Evolutionary conservation across 2,113 vertebrate genomes (phyloP), one percentile per base, ranked within the genome.

Genomic region (Rhombomys opimus): DNA sequence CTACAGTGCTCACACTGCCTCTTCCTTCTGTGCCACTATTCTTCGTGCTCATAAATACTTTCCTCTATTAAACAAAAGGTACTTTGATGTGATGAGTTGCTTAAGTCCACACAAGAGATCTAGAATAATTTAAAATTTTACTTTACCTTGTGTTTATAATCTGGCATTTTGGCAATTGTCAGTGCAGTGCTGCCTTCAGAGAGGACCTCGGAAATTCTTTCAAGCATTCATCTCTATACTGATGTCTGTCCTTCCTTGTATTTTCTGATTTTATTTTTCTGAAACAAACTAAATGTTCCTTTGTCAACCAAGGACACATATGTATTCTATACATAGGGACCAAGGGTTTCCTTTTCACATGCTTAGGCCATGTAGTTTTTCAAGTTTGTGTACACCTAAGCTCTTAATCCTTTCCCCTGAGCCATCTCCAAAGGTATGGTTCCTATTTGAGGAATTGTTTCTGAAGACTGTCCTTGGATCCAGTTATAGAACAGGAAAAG

Each of bases 341-440:
- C 72, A 93, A 85, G 92, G 91, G 52, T 94, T 94, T 96, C 94
- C 94, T 70, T 68, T 96, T 96, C 75, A 68, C 82, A n/a, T 65
- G 81, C 89, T 97, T 75, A 82, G 77, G 63, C 59, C 93, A 38
- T 91, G 89, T 87, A 97, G 6, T 96, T 94, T 94, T 97, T 96
- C 65, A 96, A 82, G 77, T 86, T 96, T 97, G 93, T 93, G 97
- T 97, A 97, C 97, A 97, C 94, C 98, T 97, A 97, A 98, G 96
- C 98, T 97, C 93, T 97, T 97, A 98, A 97, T 97, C 98, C 97
- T 97, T 97, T 96, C 89, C 96, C 96, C 89, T 95, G 97, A 98
- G 96, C 92, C 91, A 95, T 97, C 96, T 98, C 97, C 97, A 97
- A 96, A 97, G 96, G 94, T 70, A 91, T 91, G 76, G 81, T 95